A percentile compares a stretch with the other conserved stretches of the same genome.
Evolutionary conservation across 2,888 invertebrate genomes (phyloP).

Genomic region (Orchesellides sinensis): DNA sequence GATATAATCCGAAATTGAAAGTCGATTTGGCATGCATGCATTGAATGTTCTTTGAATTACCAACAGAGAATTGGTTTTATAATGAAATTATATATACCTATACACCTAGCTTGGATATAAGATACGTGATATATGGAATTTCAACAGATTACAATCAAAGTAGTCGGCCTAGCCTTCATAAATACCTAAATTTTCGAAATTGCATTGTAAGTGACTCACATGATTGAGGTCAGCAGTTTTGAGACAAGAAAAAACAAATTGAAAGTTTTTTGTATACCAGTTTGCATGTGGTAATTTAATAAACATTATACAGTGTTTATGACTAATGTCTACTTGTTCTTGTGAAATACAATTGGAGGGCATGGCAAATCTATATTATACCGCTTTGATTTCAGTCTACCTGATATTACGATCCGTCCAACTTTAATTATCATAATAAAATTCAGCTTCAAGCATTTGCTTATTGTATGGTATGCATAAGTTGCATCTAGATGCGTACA

Average conservation of each 20-base stretch:
- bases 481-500: too few relatives aligned
- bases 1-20: too few relatives aligned
- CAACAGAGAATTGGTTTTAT: too few relatives aligned
- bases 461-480: too few relatives aligned
- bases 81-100: too few relatives aligned
- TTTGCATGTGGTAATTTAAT: constrained; percentile 3
- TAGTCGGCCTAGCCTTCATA: too few relatives aligned
- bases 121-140: too few relatives aligned
- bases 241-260: neutral
- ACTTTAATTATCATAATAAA: constrained; percentile 48
- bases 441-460: constrained; percentile 33
- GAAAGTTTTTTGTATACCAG: constrained; percentile 3
- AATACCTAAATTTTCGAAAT: neutral
- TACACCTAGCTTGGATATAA: too few relatives aligned
- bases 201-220: neutral
- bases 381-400: constrained; percentile 16
- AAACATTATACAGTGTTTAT: neutral
- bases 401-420: constrained; percentile 29
- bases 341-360: constrained; percentile 9
- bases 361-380: constrained; percentile 16
- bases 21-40: too few relatives aligned
- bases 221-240: constrained; percentile 6
- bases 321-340: neutral
- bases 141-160: too few relatives aligned
- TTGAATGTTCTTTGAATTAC: too few relatives aligned